phyloP scores from a whole-genome alignment of 2,888 invertebrate species.

The Drosophila neotestacea region DNA sequence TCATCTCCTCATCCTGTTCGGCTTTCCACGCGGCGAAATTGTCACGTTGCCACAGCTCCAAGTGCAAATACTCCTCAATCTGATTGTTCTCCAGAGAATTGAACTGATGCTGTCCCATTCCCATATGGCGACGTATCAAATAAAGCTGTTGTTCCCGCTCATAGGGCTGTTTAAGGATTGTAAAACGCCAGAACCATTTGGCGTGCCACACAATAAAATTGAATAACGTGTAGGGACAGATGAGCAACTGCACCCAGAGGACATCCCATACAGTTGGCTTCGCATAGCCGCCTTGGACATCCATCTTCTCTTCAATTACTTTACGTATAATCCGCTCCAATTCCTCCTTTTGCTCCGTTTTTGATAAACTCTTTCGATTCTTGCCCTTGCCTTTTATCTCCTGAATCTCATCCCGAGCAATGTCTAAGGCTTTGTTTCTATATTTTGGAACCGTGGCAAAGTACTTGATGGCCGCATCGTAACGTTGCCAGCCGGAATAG shows the following conservation, averaged over 20 bases:
- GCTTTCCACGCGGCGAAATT: conserved; percentile 93
- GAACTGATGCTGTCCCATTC: conserved; percentile 90
- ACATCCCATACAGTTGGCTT: conserved; percentile 92
- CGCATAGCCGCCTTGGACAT: conserved; percentile 96
- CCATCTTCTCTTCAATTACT: conserved; percentile 96
- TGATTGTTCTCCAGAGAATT: conserved; percentile 91
- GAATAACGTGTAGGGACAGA: conserved; percentile 91
- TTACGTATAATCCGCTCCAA: conserved; percentile 92
- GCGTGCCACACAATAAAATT: conserved; percentile 91
- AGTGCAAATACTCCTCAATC: conserved; percentile 89
- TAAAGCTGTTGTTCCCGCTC: conserved; percentile 93
- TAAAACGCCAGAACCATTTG: conserved; percentile 93
- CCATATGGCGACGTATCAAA: conserved; percentile 92
- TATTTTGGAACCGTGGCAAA: conserved; percentile 95
- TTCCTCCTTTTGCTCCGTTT: conserved; percentile 90
- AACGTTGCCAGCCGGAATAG: conserved; percentile 92
- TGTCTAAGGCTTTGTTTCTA: conserved; percentile 91
- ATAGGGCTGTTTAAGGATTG: conserved; percentile 90
- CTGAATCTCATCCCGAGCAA: conserved; percentile 87
- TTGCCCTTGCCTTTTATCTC: conserved; percentile 86
- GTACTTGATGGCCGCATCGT: conserved; percentile 94
- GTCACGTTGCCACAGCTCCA: conserved; percentile 93
- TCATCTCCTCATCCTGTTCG: conserved; percentile 93
- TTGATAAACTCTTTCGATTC: conserved; percentile 86
- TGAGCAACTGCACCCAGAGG: conserved; percentile 93